Evolutionary conservation across 2,113 vertebrate species (phyloP).

Genomic region (Lepidothrix coronata): DNA sequence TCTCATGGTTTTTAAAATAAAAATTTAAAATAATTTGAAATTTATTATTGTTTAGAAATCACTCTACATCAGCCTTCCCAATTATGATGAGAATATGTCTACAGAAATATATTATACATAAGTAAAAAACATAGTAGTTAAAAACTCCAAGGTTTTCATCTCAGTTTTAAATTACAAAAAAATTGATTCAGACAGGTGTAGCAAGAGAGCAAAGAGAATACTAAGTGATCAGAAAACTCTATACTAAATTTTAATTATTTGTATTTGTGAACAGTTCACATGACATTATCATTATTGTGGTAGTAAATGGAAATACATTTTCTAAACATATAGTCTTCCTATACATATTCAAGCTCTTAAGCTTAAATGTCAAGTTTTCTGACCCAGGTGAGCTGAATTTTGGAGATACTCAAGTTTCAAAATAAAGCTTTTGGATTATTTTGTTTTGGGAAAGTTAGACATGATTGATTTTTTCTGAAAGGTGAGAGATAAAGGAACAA

Average conservation of each 20-base stretch:
- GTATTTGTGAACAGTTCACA: background rate
- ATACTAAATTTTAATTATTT: background rate
- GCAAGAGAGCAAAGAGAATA: background rate
- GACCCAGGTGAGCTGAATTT: background rate
- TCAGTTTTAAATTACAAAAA: background rate
- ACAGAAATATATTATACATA: background rate
- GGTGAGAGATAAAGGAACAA: background rate
- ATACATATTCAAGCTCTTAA: background rate
- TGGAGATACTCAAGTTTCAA: background rate
- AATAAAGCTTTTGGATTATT: background rate
- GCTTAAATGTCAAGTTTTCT: background rate
- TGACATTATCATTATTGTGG: background rate
- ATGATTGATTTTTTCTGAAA: background rate
- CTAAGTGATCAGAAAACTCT: background rate
- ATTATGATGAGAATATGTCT: background rate
- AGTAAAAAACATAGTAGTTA: background rate
- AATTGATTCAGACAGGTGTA: background rate
- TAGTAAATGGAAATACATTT: background rate
- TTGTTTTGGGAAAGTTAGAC: background rate
- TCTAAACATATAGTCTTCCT: background rate
- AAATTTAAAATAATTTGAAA: background rate
- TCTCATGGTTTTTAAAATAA: background rate
- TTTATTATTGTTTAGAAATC: background rate
- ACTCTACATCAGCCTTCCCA: background rate
- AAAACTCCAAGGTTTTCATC: background rate